Evolutionary conservation across 2,797 vertebrate genomes (phyloP).

Genomic region (Gymnocypris eckloni): DNA sequence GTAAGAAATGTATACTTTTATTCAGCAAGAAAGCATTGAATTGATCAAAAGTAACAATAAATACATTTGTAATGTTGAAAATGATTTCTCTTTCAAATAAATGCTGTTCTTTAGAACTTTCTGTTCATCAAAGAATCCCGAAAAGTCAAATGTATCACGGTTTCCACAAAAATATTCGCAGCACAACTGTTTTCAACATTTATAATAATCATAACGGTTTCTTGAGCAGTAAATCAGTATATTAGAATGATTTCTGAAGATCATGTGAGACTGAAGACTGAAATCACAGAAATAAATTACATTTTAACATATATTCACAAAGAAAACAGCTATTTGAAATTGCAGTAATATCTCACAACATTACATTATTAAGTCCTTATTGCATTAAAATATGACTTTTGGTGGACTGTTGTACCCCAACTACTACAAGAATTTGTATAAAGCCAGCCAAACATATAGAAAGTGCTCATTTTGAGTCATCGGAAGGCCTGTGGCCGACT

Average conservation of each 20-base stretch:
- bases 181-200: neutral
- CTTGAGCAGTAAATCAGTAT: neutral
- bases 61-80: neutral
- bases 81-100: neutral
- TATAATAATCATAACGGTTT: too few species aligned
- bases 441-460: neutral
- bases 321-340: neutral
- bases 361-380: too few species aligned
- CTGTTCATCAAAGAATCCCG: neutral
- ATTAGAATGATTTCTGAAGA: neutral
- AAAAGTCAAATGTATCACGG: neutral
- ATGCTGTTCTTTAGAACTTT: neutral
- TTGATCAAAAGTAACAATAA: neutral
- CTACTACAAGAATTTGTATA: too few species aligned
- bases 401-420: too few species aligned
- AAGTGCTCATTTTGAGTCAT: neutral
- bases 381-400: too few species aligned
- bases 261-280: neutral
- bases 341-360: neutral
- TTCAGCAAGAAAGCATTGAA: neutral
- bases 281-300: neutral
- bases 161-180: neutral
- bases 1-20: neutral
- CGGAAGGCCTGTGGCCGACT: neutral
- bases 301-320: neutral